Evolutionary conservation across 2,888 invertebrate genomes (phyloP).

Genomic region (Chymomyza amoena): DNA sequence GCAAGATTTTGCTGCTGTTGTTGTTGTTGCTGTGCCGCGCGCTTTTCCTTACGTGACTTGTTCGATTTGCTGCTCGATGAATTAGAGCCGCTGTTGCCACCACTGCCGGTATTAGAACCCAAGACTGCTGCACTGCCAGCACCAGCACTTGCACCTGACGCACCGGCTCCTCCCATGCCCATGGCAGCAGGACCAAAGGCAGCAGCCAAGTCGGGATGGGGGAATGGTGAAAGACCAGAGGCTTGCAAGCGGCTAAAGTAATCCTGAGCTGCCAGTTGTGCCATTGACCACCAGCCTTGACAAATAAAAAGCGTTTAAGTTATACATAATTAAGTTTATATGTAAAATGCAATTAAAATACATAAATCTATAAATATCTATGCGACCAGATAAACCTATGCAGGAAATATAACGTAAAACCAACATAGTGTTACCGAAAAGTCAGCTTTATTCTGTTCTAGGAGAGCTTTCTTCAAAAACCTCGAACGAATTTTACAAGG

Average conservation of each 20-base stretch:
- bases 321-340: neutral
- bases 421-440: neutral
- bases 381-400: neutral
- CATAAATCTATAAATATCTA: neutral
- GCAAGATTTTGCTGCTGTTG: conserved; percentile 75
- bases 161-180: conserved; percentile 66
- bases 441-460: conserved; percentile 37
- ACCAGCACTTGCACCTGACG: conserved; percentile 74
- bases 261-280: conserved; percentile 92
- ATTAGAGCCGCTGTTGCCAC: conserved; percentile 69
- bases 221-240: conserved; percentile 86
- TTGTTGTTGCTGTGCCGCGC: conserved; percentile 74
- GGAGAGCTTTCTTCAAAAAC: conserved; percentile 70
- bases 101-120: conserved; percentile 61
- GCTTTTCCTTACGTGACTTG: conserved; percentile 77
- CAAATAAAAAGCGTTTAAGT: conserved; percentile 2
- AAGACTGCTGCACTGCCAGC: conserved; percentile 64
- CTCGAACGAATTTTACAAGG: conserved; percentile 37
- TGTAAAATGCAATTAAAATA: no score
- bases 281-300: conserved; percentile 94
- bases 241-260: conserved; percentile 91
- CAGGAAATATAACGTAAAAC: neutral
- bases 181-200: conserved; percentile 80
- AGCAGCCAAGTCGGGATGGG: conserved; percentile 83
- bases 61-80: conserved; percentile 75